These are phyloP conservation scores for Vombatus ursinus DNA, from an alignment of 2,113 vertebrate species.

Conservation along the genomic window DNA sequence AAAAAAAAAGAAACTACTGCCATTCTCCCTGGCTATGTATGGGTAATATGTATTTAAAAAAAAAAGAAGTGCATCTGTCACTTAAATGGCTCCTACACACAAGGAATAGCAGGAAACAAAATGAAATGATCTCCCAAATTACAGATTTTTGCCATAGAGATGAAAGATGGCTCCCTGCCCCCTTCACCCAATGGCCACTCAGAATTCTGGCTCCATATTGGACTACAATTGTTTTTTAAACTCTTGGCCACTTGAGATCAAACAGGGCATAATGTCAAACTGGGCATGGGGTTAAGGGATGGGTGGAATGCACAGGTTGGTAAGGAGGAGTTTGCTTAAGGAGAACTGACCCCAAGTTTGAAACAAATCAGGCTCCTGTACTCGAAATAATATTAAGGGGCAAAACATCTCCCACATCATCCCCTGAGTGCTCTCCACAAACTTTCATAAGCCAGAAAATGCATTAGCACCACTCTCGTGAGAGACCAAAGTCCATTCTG, in stretches of 20 bases:
- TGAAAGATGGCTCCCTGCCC: constrained; percentile 59
- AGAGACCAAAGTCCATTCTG: not conserved
- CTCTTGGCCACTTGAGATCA: not conserved
- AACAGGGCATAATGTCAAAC: not conserved
- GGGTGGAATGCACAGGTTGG: not conserved
- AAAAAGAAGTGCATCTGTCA: constrained; percentile 47
- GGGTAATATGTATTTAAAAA: not conserved
- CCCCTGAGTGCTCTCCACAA: not conserved
- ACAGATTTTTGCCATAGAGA: constrained; percentile 53
- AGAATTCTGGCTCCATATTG: not conserved
- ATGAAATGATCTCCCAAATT: constrained; percentile 51
- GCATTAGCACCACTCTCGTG: not conserved
- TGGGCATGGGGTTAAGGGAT: not conserved
- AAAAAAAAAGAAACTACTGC: constrained; percentile 14
- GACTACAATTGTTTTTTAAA: not conserved
- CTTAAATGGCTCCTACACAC: constrained; percentile 40
- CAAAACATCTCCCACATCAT: constrained; percentile 11
- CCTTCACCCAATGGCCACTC: not conserved
- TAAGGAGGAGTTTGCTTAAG: constrained; percentile 35
- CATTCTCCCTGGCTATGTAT: constrained; percentile 39
- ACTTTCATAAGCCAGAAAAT: not conserved
- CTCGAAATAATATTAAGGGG: constrained; percentile 26
- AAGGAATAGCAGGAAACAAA: constrained; percentile 30
- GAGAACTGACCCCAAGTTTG: constrained; percentile 42
- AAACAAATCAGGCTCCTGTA: constrained; percentile 61